A percentile compares a stretch with the other conserved stretches of the same genome.
phyloP scores from a whole-genome alignment of 1,140 invertebrate genomes.

The Paraescarpia echinospica region DNA sequence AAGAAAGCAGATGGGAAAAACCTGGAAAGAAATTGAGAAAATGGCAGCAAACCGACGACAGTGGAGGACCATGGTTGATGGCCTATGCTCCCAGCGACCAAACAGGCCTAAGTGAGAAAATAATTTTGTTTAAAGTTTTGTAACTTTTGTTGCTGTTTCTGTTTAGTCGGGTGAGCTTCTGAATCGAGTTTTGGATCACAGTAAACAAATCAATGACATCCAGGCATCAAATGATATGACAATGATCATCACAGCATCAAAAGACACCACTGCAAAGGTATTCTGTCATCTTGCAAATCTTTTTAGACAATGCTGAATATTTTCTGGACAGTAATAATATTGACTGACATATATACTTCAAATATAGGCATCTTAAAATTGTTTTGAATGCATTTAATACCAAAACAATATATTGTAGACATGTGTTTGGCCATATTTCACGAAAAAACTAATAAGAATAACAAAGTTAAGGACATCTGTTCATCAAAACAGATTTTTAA shows the following conservation, averaged over 20 bases:
- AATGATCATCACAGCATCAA: constrained; percentile 95
- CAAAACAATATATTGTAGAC: neutral
- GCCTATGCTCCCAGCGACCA: too few species aligned
- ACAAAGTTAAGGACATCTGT: neutral
- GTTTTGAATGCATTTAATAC: neutral
- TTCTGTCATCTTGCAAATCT: neutral
- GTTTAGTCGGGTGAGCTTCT: constrained; percentile 78
- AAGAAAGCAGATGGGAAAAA: too few species aligned
- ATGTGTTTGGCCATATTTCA: neutral
- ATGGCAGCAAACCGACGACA: too few species aligned
- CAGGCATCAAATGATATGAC: constrained; percentile 89
- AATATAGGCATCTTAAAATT: neutral
- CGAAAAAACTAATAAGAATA: neutral
- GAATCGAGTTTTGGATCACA: constrained; percentile 72
- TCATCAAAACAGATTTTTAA: neutral
- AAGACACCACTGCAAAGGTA: constrained; percentile 87
- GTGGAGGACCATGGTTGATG: too few species aligned
- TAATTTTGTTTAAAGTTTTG: too few species aligned
- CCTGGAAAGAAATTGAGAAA: too few species aligned
- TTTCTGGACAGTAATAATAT: neutral
- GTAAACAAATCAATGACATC: constrained; percentile 90
- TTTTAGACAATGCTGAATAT: neutral
- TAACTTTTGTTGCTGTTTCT: constrained; percentile 21
- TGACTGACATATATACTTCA: neutral
- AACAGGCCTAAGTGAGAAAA: too few species aligned